Evolutionary conservation across 2,797 vertebrate species (phyloP).

Genomic region (Urophycis tenuis): DNA sequence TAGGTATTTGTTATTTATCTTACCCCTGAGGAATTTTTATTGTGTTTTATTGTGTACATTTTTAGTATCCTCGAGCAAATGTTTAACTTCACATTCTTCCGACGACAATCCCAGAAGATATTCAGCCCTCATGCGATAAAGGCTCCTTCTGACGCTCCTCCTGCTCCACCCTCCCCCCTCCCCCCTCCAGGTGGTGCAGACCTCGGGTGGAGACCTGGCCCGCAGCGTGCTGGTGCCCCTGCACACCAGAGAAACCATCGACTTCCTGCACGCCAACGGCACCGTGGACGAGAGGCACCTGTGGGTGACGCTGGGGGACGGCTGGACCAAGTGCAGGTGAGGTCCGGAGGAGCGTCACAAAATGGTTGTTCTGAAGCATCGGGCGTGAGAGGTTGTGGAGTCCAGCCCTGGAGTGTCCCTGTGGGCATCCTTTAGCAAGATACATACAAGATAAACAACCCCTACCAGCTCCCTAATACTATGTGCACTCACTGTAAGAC

Average conservation of each 20-base stretch:
- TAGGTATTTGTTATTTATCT: background rate
- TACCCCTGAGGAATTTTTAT: background rate
- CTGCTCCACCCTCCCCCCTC: too few relatives aligned
- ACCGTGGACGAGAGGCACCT: conserved; percentile 82
- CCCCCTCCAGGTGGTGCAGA: conserved; percentile 80
- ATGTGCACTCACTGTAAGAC: too few relatives aligned
- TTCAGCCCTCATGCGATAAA: too few relatives aligned
- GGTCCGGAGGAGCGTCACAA: too few relatives aligned
- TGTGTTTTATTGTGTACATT: background rate
- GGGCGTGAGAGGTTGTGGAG: too few relatives aligned
- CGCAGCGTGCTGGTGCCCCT: conserved; percentile 83
- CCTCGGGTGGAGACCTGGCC: conserved; percentile 83
- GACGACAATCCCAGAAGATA: too few relatives aligned
- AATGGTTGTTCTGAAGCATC: too few relatives aligned
- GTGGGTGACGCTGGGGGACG: conserved; percentile 84
- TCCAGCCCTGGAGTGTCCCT: too few relatives aligned
- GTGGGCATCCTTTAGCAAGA: too few relatives aligned
- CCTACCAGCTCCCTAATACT: too few relatives aligned
- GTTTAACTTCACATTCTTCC: background rate
- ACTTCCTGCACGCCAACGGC: conserved; percentile 79
- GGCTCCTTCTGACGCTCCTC: too few relatives aligned
- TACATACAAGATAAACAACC: too few relatives aligned
- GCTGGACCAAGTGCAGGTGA: conserved; percentile 91
- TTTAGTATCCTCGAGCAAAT: background rate
- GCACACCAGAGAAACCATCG: conserved; percentile 80